Conservation (phyloP, 2,797 vertebrate species). For the Brachyrhaphis roseni region DNA sequence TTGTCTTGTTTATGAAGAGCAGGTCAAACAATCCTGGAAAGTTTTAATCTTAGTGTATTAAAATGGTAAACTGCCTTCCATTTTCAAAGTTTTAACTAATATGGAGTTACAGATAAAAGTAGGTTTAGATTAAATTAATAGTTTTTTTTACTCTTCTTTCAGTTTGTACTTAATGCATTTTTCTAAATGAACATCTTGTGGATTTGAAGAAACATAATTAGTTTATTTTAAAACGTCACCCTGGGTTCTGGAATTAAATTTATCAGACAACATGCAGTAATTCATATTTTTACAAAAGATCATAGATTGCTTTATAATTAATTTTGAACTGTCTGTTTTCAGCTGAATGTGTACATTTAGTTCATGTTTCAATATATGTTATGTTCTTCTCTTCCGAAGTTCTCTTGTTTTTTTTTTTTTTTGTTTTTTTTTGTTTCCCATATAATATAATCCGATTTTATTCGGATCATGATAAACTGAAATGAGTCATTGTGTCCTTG, state of each 20-base stretch:
- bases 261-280: background rate
- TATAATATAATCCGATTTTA: background rate
- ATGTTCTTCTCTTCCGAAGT: background rate
- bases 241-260: background rate
- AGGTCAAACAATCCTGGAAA: background rate
- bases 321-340: background rate
- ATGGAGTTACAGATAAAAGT: background rate
- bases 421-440: background rate
- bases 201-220: background rate
- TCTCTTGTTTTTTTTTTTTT: background rate
- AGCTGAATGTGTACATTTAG: background rate
- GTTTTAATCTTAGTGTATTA: background rate
- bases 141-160: background rate
- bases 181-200: background rate
- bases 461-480: background rate
- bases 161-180: constrained; percentile 1
- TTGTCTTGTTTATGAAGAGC: background rate
- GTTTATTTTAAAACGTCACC: background rate
- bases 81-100: background rate
- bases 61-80: background rate
- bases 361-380: background rate
- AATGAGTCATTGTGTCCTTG: background rate
- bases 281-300: background rate
- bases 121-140: background rate
- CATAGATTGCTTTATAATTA: background rate